Conservation (phyloP, 2,113 vertebrate species). For the Columba livia region DNA sequence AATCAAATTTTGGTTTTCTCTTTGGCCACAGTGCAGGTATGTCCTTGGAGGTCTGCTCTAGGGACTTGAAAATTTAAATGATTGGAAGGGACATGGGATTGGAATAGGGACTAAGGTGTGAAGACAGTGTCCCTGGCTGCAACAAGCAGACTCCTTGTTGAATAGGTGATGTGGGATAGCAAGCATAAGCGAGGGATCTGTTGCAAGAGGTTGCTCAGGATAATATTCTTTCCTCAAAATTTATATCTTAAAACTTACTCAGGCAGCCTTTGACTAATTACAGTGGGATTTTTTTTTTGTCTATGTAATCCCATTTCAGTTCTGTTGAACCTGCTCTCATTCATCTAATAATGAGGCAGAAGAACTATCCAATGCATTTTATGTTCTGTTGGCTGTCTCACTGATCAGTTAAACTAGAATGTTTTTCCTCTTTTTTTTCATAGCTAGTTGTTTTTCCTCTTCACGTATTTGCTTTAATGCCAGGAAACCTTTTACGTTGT, state of each 20-base stretch:
- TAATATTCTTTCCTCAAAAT: neutral
- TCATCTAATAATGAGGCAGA: neutral
- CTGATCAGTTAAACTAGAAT: neutral
- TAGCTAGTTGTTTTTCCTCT: neutral
- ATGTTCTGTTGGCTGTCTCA: neutral
- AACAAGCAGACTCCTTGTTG: neutral
- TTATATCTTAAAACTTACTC: neutral
- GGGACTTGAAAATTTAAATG: neutral
- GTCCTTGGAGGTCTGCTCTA: neutral
- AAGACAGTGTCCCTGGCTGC: neutral
- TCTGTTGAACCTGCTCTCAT: neutral
- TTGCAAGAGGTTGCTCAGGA: neutral
- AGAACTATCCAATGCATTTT: neutral
- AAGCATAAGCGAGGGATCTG: rapidly evolving
- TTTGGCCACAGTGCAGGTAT: neutral
- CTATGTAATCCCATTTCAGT: neutral
- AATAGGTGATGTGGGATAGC: neutral
- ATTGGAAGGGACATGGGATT: neutral
- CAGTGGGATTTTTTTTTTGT: neutral
- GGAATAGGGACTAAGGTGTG: neutral
- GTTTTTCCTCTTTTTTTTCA: neutral
- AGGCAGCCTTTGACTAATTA: neutral
- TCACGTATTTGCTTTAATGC: neutral
- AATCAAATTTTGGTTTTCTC: neutral
- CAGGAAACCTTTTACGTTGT: neutral